These are phyloP conservation scores for Caenorhabditis remanei DNA, from an alignment of 1,140 invertebrate genomes.

Conservation along the genomic window DNA sequence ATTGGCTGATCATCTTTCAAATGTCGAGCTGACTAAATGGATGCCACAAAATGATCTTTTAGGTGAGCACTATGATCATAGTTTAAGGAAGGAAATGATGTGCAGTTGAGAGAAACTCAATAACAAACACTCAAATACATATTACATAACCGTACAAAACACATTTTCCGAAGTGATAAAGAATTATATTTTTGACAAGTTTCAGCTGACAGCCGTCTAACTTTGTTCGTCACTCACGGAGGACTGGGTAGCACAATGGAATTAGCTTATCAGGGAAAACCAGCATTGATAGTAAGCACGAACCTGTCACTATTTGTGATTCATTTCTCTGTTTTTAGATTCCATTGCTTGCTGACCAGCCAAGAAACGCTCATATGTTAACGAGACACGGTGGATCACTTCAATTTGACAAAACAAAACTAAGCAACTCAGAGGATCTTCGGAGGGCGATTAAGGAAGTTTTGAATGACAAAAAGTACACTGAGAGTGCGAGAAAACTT, in stretches of 20 bases:
- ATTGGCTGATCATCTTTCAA: conserved; percentile 21
- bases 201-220: conserved; percentile 56
- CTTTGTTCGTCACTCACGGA: conserved; percentile 48
- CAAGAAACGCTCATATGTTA: conserved; percentile 48
- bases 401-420: neutral
- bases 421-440: neutral
- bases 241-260: conserved; percentile 53
- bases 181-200: neutral
- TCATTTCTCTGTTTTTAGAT: neutral
- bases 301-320: neutral
- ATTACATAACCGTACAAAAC: too few species aligned
- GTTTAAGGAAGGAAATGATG: neutral
- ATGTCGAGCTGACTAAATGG: conserved; percentile 28
- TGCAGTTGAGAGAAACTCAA: neutral
- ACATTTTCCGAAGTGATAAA: too few species aligned
- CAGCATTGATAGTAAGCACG: neutral
- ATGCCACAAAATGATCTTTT: conserved; percentile 54
- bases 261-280: conserved; percentile 36
- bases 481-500: conserved; percentile 1
- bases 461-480: conserved; percentile 4
- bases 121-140: too few species aligned
- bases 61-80: conserved; percentile 1
- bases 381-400: neutral
- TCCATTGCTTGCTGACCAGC: conserved; percentile 37
- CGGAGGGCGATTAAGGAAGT: neutral